These are phyloP conservation scores for Podocnemis expansa DNA, from an alignment of 2,113 vertebrate genomes.

Conservation along the genomic window DNA sequence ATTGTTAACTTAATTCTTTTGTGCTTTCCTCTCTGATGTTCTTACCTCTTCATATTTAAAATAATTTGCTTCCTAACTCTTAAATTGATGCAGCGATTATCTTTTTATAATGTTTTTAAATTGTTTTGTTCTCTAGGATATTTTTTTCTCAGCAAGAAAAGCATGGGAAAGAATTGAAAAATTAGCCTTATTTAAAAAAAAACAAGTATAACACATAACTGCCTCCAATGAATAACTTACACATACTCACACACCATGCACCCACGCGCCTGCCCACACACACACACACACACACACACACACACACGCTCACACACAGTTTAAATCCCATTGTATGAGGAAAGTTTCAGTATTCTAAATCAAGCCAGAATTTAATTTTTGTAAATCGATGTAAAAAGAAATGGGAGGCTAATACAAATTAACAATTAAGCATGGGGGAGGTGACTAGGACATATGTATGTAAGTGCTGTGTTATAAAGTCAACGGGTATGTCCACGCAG, in stretches of 20 bases:
- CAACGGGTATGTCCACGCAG: too few species aligned
- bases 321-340: not conserved
- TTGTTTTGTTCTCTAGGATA: not conserved
- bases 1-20: slow-evolving; percentile 32
- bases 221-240: not conserved
- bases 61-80: not conserved
- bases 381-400: not conserved
- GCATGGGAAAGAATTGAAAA: not conserved
- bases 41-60: not conserved
- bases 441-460: not conserved
- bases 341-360: not conserved
- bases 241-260: accelerated
- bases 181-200: not conserved
- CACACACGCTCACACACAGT: not conserved
- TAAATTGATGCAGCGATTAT: not conserved
- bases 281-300: not conserved
- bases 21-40: slow-evolving; percentile 10
- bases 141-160: not conserved
- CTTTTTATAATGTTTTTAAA: not conserved
- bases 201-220: not conserved
- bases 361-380: not conserved
- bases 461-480: not conserved
- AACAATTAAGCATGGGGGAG: not conserved
- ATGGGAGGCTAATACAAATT: not conserved
- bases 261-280: not conserved